Conservation (phyloP, 2,797 vertebrate species). For the Macrochelys suwanniensis region DNA sequence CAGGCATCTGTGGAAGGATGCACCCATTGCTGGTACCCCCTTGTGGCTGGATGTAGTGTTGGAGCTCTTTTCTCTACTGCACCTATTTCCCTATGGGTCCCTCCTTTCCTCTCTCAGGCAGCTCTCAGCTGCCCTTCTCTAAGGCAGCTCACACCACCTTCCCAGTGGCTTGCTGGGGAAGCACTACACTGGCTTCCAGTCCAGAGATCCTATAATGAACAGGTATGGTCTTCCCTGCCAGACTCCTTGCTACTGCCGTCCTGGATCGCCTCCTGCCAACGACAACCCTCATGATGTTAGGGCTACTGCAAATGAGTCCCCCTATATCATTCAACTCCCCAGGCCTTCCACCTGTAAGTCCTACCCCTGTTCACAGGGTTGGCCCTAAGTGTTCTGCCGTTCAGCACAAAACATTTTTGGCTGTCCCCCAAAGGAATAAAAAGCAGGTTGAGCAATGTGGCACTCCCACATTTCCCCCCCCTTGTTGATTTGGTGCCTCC, state of each 20-base stretch:
- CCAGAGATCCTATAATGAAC: neutral
- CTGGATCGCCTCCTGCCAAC: neutral
- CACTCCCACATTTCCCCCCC: neutral
- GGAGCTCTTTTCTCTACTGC: neutral
- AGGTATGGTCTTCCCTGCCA: neutral
- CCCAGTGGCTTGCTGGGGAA: neutral
- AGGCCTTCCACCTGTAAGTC: neutral
- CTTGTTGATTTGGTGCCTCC: too few relatives aligned
- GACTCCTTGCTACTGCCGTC: neutral
- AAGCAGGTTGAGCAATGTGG: neutral
- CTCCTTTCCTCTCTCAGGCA: neutral
- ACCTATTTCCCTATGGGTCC: neutral
- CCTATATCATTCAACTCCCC: too few relatives aligned
- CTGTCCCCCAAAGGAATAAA: neutral
- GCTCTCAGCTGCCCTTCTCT: neutral
- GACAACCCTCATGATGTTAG: too few relatives aligned
- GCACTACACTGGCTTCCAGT: neutral
- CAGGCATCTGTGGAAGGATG: neutral
- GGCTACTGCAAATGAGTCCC: too few relatives aligned
- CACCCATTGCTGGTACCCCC: neutral
- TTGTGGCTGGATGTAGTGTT: neutral
- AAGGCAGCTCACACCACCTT: neutral
- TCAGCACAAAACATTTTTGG: neutral
- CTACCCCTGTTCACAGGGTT: neutral
- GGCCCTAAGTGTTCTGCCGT: neutral